These are phyloP conservation scores for Lasioglossum baleicum DNA, from an alignment of 1,140 invertebrate species.

Conservation along the genomic window DNA sequence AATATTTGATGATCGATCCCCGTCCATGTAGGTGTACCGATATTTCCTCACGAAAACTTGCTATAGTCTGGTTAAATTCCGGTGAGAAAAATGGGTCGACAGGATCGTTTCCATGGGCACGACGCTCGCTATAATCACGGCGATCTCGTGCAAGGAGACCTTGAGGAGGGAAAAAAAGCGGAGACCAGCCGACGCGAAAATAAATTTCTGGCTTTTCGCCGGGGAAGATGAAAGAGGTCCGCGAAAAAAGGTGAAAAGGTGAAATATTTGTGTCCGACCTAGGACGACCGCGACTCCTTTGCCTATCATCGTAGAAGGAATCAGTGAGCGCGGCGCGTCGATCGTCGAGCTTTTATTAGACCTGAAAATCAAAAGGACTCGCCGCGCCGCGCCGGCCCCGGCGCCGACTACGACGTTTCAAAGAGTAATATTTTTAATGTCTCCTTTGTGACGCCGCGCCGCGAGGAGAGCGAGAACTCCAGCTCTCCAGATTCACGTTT, in stretches of 20 bases:
- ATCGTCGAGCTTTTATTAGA: conserved; percentile 20
- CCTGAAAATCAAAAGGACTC: conserved; percentile 39
- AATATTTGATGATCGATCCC: no score
- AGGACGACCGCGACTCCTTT: conserved; percentile 13
- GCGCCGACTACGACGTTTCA: conserved; percentile 6
- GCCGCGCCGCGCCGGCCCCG: no score
- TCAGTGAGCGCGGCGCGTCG: conserved; percentile 6
- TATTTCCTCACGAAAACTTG: no score
- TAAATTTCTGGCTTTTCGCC: conserved; percentile 14
- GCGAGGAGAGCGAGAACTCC: no score
- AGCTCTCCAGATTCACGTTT: no score
- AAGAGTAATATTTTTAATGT: conserved; percentile 42
- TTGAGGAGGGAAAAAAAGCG: neutral
- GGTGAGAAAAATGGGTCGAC: no score
- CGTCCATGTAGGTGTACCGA: no score
- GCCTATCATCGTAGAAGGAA: conserved; percentile 35
- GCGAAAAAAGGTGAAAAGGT: conserved; percentile 27
- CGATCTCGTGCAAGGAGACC: no score
- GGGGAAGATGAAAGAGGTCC: neutral
- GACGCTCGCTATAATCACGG: no score
- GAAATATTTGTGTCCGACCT: conserved; percentile 30
- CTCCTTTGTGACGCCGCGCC: conserved; percentile 1
- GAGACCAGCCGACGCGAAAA: neutral
- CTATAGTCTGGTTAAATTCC: no score
- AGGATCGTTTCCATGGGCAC: no score